phyloP scores from a whole-genome alignment of 37 sponge, comb jelly and placozoan species.

The Theonella swinhoei region DNA sequence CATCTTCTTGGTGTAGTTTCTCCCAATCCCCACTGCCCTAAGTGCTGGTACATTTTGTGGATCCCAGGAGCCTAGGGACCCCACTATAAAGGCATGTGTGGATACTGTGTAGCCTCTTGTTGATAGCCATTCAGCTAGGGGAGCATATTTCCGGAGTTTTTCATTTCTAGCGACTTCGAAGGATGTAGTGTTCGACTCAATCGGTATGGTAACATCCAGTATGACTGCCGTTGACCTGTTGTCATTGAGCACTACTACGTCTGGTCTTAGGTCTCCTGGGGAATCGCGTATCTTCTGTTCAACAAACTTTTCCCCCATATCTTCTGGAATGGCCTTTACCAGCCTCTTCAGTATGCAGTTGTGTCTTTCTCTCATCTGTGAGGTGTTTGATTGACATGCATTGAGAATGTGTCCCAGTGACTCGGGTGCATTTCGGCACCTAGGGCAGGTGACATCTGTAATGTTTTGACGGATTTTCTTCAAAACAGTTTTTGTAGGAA shows the following conservation, averaged over 20 bases:
- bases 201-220: constrained; percentile 43
- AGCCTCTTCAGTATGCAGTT: constrained; percentile 30
- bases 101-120: not conserved
- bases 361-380: constrained; percentile 32
- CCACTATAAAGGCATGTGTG: constrained; percentile 10
- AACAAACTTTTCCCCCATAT: not conserved
- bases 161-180: constrained; percentile 6
- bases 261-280: constrained; percentile 30
- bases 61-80: constrained; percentile 35
- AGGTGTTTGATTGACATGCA: constrained; percentile 21
- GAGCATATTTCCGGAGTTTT: constrained; percentile 15
- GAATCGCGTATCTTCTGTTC: constrained; percentile 27
- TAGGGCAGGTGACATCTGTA: constrained; percentile 5
- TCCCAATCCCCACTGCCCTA: constrained; percentile 6
- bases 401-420: constrained; percentile 47
- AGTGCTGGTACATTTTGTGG: constrained; percentile 8
- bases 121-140: not conserved
- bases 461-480: constrained; percentile 4
- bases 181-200: constrained; percentile 1
- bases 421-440: constrained; percentile 17
- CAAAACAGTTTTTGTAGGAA: constrained; percentile 18
- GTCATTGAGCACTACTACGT: constrained; percentile 2
- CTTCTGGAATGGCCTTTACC: constrained; percentile 7
- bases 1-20: constrained; percentile 9
- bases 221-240: not conserved